These are phyloP conservation scores for Scaptomyza montana DNA, from an alignment of 1,140 invertebrate species.

Conservation along the genomic window DNA sequence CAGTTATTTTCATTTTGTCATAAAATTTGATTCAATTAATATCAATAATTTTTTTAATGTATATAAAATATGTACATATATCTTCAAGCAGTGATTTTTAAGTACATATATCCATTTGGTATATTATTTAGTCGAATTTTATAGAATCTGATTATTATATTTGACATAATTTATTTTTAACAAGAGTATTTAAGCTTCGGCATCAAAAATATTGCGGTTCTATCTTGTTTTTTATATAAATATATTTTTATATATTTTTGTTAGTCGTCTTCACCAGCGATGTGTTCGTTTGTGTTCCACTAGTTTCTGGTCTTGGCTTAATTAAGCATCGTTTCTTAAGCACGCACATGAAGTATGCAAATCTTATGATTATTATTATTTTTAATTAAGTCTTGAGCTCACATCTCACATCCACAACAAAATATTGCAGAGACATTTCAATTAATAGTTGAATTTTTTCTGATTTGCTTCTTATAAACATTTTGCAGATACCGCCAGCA, in stretches of 20 bases:
- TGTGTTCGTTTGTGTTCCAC: constrained; percentile 1
- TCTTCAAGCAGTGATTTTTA: no score
- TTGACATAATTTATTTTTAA: not conserved
- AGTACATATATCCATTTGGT: no score
- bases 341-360: constrained; percentile 37
- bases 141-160: no score
- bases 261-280: constrained; percentile 25
- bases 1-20: no score
- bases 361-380: constrained; percentile 20
- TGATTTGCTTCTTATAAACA: not conserved
- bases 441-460: constrained; percentile 1
- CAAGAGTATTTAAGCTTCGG: constrained; percentile 9
- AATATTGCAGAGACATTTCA: constrained; percentile 10
- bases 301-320: constrained; percentile 20
- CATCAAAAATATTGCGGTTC: not conserved
- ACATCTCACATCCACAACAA: constrained; percentile 1
- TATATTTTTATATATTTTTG: not conserved
- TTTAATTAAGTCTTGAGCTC: constrained; percentile 18
- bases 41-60: not conserved
- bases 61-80: no score
- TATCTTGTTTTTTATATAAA: not conserved
- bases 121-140: no score
- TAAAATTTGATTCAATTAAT: no score
- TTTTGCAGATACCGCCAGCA: constrained; percentile 31
- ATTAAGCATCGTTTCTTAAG: constrained; percentile 27